phyloP scores from a whole-genome alignment of 2,888 invertebrate genomes.

The Lasioglossum calceatum region DNA sequence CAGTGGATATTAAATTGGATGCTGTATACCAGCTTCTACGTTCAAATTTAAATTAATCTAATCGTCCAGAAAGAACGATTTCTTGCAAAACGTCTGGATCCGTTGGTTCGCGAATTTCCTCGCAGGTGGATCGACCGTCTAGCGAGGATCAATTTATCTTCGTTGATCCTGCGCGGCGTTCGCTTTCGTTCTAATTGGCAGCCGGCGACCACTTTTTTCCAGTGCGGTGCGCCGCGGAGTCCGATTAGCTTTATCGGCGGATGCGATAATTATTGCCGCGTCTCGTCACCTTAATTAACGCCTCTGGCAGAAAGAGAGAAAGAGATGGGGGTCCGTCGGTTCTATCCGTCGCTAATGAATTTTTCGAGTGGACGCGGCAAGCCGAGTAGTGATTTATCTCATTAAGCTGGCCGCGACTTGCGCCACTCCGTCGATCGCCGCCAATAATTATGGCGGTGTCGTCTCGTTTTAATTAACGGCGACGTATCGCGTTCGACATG shows the following conservation, averaged over 20 bases:
- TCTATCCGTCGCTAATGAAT: conserved; percentile 61
- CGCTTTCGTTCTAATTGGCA: conserved; percentile 38
- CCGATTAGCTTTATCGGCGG: conserved; percentile 33
- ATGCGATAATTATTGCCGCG: conserved; percentile 54
- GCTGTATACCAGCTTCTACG: neutral
- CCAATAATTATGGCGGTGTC: conserved; percentile 42
- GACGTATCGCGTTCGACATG: neutral
- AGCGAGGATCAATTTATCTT: conserved; percentile 31
- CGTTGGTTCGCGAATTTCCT: neutral
- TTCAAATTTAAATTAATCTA: neutral
- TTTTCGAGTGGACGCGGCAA: conserved; percentile 56
- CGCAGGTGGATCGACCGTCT: neutral
- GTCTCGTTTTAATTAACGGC: conserved; percentile 46
- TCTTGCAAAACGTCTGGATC: neutral
- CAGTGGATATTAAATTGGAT: neutral
- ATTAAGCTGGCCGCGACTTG: conserved; percentile 16
- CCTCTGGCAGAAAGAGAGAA: neutral
- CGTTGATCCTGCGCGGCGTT: conserved; percentile 11
- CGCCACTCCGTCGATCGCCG: conserved; percentile 18
- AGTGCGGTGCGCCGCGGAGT: neutral
- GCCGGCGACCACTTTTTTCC: conserved; percentile 16
- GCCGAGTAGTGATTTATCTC: conserved; percentile 40
- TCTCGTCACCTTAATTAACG: conserved; percentile 59
- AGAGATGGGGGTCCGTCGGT: conserved; percentile 5
- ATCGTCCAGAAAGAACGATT: neutral